These are phyloP conservation scores for Drosophila malerkotliana DNA, from an alignment of 1,140 invertebrate species.

Conservation along the genomic window DNA sequence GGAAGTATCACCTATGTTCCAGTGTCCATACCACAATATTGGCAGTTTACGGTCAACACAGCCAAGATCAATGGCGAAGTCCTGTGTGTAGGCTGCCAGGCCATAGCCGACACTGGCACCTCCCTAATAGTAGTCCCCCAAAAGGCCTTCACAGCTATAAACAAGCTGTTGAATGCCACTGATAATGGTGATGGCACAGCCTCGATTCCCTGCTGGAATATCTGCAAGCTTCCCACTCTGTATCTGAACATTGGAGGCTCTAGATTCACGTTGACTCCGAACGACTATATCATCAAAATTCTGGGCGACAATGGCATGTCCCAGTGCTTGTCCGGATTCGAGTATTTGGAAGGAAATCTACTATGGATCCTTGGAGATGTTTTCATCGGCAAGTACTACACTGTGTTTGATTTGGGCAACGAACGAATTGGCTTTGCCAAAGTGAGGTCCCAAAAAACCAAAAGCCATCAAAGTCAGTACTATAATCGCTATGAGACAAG, in stretches of 20 bases:
- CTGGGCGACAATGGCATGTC: not conserved
- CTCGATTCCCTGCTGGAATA: not conserved
- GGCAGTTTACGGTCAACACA: constrained; percentile 97
- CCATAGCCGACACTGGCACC: constrained; percentile 91
- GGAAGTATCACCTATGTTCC: constrained; percentile 95
- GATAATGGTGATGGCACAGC: not conserved
- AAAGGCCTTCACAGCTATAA: constrained; percentile 10
- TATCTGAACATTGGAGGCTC: constrained; percentile 37
- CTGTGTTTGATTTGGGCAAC: constrained; percentile 89
- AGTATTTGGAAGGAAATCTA: constrained; percentile 25
- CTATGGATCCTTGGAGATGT: constrained; percentile 85
- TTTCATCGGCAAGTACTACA: constrained; percentile 89
- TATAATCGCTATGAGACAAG: not conserved
- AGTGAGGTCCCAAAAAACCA: constrained; percentile 13
- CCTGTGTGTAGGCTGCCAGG: constrained; percentile 86
- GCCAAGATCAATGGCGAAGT: constrained; percentile 86
- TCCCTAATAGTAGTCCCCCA: constrained; percentile 89
- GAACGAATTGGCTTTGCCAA: constrained; percentile 87
- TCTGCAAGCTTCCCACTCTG: constrained; percentile 3
- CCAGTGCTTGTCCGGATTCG: constrained; percentile 36
- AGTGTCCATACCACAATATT: constrained; percentile 94
- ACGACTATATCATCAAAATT: not conserved
- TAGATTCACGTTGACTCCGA: constrained; percentile 18
- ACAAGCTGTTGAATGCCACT: not conserved
- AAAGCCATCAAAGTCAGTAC: not conserved